phyloP scores from a whole-genome alignment of 2,113 vertebrate genomes.

The Etheostoma spectabile region DNA sequence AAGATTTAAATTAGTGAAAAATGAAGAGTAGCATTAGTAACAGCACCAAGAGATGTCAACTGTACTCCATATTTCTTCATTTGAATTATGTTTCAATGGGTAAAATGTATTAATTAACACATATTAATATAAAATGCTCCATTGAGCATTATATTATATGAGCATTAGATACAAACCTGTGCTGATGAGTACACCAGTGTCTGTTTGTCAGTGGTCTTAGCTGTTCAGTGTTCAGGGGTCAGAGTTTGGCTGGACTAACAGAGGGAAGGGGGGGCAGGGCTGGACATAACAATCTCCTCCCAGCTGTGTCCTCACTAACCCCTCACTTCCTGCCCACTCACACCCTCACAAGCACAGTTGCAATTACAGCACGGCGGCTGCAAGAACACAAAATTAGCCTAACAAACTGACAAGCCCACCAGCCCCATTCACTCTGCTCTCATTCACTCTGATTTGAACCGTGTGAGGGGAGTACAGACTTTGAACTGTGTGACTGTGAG shows the following conservation, averaged over 20 bases:
- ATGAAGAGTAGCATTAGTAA: background rate
- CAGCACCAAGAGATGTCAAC: background rate
- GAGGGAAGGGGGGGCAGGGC: constrained; percentile 8
- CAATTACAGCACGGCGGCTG: constrained; percentile 39
- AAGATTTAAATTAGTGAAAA: background rate
- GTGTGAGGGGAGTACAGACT: constrained; percentile 49
- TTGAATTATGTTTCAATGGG: background rate
- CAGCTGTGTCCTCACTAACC: constrained; percentile 74
- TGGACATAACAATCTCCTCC: constrained; percentile 50
- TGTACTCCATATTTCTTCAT: background rate
- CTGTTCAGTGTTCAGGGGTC: constrained; percentile 48
- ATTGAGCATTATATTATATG: background rate
- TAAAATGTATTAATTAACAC: background rate
- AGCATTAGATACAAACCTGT: constrained; percentile 3
- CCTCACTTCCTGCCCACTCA: constrained; percentile 71
- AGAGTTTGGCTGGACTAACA: constrained; percentile 50
- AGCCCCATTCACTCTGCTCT: constrained; percentile 7
- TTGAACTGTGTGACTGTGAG: constrained; percentile 57
- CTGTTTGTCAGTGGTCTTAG: constrained; percentile 43
- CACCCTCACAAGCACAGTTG: constrained; percentile 65
- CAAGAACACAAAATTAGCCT: constrained; percentile 43
- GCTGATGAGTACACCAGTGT: constrained; percentile 12
- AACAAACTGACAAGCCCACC: constrained; percentile 30
- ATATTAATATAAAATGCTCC: background rate
- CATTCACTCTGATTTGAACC: constrained; percentile 5